Conservation (phyloP, 2,797 vertebrate species). For the Orientallactaga sibirica region DNA sequence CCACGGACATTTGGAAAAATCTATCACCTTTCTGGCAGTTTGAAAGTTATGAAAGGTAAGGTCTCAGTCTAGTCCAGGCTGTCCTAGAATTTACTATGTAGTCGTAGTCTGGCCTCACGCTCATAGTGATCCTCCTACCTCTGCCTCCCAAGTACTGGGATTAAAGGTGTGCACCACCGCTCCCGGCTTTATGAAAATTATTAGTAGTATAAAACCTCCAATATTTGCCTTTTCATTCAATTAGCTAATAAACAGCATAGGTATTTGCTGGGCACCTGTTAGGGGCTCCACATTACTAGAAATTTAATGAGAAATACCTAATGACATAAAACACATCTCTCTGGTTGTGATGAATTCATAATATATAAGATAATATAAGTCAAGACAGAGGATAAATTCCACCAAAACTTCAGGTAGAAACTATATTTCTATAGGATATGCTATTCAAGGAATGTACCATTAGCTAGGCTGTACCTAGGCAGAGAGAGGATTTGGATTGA, state of each 20-base stretch:
- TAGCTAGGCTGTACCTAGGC: neutral
- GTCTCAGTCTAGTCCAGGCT: too few relatives aligned
- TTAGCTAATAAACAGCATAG: neutral
- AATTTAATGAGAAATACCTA: constrained; percentile 25
- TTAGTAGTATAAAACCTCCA: neutral
- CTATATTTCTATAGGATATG: neutral
- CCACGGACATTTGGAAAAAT: constrained; percentile 53
- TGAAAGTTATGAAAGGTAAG: too few relatives aligned
- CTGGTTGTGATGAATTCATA: neutral
- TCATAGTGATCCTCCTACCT: too few relatives aligned
- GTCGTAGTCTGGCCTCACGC: too few relatives aligned
- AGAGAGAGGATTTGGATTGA: neutral
- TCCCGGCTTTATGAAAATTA: constrained; percentile 22
- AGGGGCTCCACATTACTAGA: neutral
- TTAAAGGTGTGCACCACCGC: too few relatives aligned
- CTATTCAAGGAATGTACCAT: neutral
- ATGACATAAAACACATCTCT: constrained; percentile 10
- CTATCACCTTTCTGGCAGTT: constrained; percentile 42
- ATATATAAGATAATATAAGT: neutral
- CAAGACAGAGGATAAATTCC: neutral
- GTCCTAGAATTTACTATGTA: too few relatives aligned
- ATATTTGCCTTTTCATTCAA: neutral
- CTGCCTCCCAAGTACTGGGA: too few relatives aligned
- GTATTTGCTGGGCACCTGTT: neutral
- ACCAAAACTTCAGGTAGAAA: neutral